Base-by-base conservation (phyloP, 2,113 vertebrate species). In the Platysternon megacephalum region DNA sequence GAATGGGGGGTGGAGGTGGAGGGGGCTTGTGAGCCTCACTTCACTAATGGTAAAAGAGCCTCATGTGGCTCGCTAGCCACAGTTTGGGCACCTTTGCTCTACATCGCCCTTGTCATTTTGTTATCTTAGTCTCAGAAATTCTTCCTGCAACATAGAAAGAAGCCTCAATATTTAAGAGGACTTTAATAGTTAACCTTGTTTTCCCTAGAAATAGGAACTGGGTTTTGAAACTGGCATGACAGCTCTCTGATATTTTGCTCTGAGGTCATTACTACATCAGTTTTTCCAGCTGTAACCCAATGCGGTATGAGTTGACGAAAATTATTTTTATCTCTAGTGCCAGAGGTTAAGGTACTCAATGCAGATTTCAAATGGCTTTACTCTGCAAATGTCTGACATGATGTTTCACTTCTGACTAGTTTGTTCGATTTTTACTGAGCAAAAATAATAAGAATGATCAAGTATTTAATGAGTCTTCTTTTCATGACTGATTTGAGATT, bases 271-370 rank as follows among this genome's bases (percentile, higher is more conserved):
- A 88, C 87, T 87, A 68, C 87, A 93, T 96, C 86, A 55, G 7
- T 93, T 97, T 97, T 96, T 93, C 92, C 85, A 93, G 84, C 93
- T 89, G 72, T 94, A 96, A 97, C 44, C 61, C 65, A 93, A 86
- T 93, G 86, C 56, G 53, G 35, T 85, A 86, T 68, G n/a, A 91
- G 61, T 44, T 91, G 86, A 82, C 84, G 61, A 90, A 96, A 92
- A 95, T 84, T 91, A 91, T 94, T 96, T 97, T 96, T 95, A n/a
- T 89, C 74, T 94, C 88, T 55, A 76, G 51, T 91, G 84, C 65
- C 65, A 92, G 81, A 90, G 58, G n/a, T 96, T 96, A 91, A 96
- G 53, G 28, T 91, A 55, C 65, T 91, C 56, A 85, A n/a, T 93
- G 85, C 42, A 86, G 51, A 74, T 91, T 93, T 94, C 82, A 89